Evolutionary conservation across 2,797 vertebrate species (phyloP), one percentile per base, ranked within the genome.

Genomic region (Oreonectes daqikongensis): DNA sequence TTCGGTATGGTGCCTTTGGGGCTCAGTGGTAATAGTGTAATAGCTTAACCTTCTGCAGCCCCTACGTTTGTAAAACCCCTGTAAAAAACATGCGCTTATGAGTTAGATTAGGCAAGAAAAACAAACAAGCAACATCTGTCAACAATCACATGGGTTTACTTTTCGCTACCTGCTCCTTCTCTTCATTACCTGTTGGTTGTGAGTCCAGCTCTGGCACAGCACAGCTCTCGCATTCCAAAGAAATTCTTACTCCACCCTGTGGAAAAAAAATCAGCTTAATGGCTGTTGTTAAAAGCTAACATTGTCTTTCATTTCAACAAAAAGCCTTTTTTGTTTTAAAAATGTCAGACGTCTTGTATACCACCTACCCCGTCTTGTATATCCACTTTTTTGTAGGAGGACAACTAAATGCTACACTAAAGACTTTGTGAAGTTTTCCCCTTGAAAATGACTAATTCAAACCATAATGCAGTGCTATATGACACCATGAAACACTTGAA

Each of bases 181-280:
- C 52, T 60, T 77, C 4, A 77, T 77, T 77, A 77, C 75, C 75
- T 77, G 32, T 55, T 64, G 70, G 26, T 69, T 53, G 40, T 18
- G 46, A 63, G 57, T 70, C 22, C 46, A 69, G 48, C 44, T 64
- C 10, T 20, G 24, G 40, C 72, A 24, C 52, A 50, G n/a, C 35
- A 4, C 50, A 57, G 66, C 46, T 70, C 46, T 63, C 5, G 5
- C 46, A 70, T 18, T 44, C 67, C 67, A 69, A 59, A 64, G 48
- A 7, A 32, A 69, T 69, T 30, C 4, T 6, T 35, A 30, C 32
- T 22, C 7, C 14, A 42, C 44, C 44, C 75, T 77, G 67, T 64
- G 67, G 46, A 53, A 53, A 11, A 60, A 44, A 40, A 69, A 61
- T 70, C 32, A 77, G 42, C 46, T 46, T 38, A 57, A 75, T 15